Conservation (phyloP, 2,113 vertebrate species). For the Zosterops borbonicus region DNA sequence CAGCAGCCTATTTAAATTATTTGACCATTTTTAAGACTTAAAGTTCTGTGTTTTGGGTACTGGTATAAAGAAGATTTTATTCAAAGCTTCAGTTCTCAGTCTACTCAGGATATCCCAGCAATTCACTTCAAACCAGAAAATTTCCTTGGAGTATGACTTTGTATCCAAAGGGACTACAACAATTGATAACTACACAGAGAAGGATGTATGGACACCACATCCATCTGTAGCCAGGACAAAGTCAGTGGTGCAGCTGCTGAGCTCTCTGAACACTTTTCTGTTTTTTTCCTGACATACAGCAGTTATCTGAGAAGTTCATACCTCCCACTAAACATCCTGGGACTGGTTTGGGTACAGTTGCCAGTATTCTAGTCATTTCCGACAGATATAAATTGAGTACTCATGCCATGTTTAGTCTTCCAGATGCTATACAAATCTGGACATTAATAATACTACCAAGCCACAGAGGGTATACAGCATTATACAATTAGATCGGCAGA, state of each 20-base stretch:
- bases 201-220: background rate
- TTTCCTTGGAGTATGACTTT: background rate
- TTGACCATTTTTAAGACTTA: background rate
- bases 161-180: background rate
- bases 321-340: background rate
- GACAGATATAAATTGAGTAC: background rate
- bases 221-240: background rate
- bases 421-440: background rate
- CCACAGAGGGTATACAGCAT: background rate
- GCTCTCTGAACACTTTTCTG: background rate
- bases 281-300: background rate
- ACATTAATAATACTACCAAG: background rate
- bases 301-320: background rate
- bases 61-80: background rate
- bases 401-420: background rate
- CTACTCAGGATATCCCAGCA: background rate
- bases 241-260: background rate
- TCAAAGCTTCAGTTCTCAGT: background rate
- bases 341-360: background rate
- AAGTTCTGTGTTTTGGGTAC: background rate
- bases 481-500: background rate
- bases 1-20: background rate
- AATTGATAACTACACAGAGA: background rate
- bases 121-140: background rate
- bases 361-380: background rate